Evolutionary conservation across 2,888 invertebrate species (phyloP), one percentile per base, ranked within the genome.

Genomic region (Drosophila ustulata): DNA sequence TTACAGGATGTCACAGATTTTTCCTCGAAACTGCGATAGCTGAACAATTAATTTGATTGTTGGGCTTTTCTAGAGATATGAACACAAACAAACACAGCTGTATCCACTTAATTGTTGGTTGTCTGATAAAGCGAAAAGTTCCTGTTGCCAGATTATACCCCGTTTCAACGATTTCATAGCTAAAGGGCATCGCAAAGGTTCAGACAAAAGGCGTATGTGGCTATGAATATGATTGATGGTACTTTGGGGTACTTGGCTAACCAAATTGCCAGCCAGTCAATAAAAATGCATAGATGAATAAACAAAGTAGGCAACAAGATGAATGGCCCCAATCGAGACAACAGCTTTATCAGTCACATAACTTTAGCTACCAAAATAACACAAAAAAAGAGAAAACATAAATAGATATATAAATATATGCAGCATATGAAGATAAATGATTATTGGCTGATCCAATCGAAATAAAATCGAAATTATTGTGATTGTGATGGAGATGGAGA

Each of bases 211-310:
- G 59, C 74, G 65, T 57, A 4, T 37, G 26, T 80, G 7, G 64
- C 77, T 55, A 46, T 63, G 45, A 25, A 50, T 57, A 74, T 88
- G 83, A 82, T 82, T 82, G 83, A 85, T 88, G 76, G 46, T 64
- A 62, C 76, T 63, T n/a, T 37, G 64, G 55, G 63, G 52, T 52
- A 56, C 55, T 45, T 76, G n/a, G 64, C 61, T 58, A 65, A 71
- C 55, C 66, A 25, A 61, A 57, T 71, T 74, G 75, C 68, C 53
- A 64, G 47, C 34, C 34, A 37, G 65, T 78, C 80, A 53, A 88
- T 88, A 76, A 75, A 82, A 79, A 70, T 79, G 73, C 80, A 86
- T 75, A 76, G 66, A 52, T 67, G 53, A 69, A 66, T 72, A 55
- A 41, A 56, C 41, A 61, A 65, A 53, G 26, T 13, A 41, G 58